Conservation (phyloP, 2,113 vertebrate genomes). For the Corvus moneduloides region DNA sequence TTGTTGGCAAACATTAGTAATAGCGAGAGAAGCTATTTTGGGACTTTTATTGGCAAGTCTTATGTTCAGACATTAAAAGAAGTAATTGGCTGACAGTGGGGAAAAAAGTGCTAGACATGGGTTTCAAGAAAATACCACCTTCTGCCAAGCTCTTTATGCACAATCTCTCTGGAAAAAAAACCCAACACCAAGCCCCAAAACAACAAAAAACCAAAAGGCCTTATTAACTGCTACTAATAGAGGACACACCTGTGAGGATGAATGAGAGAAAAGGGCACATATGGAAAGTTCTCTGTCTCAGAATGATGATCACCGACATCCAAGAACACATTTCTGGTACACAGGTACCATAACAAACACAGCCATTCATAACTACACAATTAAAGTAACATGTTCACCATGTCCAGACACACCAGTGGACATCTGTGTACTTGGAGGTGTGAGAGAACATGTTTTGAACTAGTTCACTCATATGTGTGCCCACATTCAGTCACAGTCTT, state of each 20-base stretch:
- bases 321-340: background rate
- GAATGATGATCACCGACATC: background rate
- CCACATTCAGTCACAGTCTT: rapidly evolving
- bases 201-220: background rate
- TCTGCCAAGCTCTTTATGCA: background rate
- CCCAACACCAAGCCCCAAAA: background rate
- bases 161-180: background rate
- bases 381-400: background rate
- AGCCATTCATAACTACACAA: background rate
- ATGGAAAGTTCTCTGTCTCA: background rate
- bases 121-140: constrained; percentile 18
- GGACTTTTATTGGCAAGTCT: constrained; percentile 21
- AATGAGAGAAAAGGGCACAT: background rate
- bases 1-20: constrained; percentile 42
- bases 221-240: background rate
- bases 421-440: background rate
- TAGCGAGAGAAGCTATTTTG: constrained; percentile 30
- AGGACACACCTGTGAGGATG: background rate
- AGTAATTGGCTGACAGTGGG: background rate
- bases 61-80: constrained; percentile 13
- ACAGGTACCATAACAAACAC: background rate
- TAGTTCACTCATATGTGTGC: background rate
- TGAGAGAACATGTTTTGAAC: background rate
- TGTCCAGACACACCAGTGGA: background rate
- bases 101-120: background rate